Percentiles rank a stretch among this genome's conserved stretches.
These are phyloP conservation scores for Gnathonemus longibarbis DNA, from an alignment of 2,113 vertebrate species.

Conservation along the genomic window DNA sequence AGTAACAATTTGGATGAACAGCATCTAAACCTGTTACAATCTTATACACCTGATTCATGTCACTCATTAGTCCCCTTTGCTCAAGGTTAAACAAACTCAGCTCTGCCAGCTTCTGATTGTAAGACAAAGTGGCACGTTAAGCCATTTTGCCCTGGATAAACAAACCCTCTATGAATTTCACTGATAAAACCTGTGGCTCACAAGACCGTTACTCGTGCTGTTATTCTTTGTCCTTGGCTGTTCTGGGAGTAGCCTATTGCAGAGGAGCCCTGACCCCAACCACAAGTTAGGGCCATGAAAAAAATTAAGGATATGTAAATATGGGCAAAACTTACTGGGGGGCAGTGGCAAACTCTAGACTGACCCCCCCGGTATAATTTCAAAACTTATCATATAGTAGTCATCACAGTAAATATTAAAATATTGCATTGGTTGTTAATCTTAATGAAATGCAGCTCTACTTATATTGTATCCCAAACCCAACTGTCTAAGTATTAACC, in stretches of 20 bases:
- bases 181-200: neutral
- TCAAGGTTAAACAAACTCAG: neutral
- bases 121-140: neutral
- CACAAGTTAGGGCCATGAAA: neutral
- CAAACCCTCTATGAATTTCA: neutral
- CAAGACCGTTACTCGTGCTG: neutral
- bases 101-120: neutral
- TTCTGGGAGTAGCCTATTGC: neutral
- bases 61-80: neutral
- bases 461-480: neutral
- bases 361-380: neutral
- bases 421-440: neutral
- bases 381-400: neutral
- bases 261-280: neutral
- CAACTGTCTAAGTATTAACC: neutral
- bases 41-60: neutral
- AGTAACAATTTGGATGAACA: neutral
- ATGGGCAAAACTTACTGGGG: neutral
- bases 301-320: neutral
- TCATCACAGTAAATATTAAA: neutral
- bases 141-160: neutral
- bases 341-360: neutral
- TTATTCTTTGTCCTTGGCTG: neutral
- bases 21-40: neutral
- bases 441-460: neutral